phyloP scores from a whole-genome alignment of 2,797 vertebrate species.

The Aphelocoma californica region DNA sequence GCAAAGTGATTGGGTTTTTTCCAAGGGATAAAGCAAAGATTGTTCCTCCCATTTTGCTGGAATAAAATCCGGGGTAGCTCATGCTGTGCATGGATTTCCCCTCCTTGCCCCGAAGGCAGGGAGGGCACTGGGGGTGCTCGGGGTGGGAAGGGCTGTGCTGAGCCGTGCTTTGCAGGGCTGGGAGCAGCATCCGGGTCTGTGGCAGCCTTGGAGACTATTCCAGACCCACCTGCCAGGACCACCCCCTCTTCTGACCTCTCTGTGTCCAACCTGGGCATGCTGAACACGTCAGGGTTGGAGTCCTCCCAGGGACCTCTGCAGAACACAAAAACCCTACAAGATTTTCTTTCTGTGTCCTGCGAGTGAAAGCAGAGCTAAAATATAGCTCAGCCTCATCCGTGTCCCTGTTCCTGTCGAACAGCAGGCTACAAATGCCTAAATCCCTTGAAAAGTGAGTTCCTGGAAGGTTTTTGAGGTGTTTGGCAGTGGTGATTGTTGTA shows the following conservation, averaged over 20 bases:
- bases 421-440: neutral
- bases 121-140: neutral
- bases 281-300: neutral
- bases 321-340: neutral
- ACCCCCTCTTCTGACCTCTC: neutral
- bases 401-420: neutral
- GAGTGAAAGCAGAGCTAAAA: neutral
- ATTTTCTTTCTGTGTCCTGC: neutral
- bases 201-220: neutral
- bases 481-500: accelerated
- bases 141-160: neutral
- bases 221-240: accelerated
- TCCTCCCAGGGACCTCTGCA: neutral
- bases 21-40: neutral
- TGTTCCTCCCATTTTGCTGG: neutral
- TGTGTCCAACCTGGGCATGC: neutral
- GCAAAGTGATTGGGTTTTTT: neutral
- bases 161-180: accelerated
- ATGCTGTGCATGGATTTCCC: too few relatives aligned
- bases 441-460: neutral
- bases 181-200: neutral
- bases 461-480: neutral
- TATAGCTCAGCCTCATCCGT: neutral
- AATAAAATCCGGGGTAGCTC: neutral
- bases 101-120: neutral